Evolutionary conservation across 37 sponge, comb jelly and placozoan species (phyloP).

Genomic region (Ianthella basta): DNA sequence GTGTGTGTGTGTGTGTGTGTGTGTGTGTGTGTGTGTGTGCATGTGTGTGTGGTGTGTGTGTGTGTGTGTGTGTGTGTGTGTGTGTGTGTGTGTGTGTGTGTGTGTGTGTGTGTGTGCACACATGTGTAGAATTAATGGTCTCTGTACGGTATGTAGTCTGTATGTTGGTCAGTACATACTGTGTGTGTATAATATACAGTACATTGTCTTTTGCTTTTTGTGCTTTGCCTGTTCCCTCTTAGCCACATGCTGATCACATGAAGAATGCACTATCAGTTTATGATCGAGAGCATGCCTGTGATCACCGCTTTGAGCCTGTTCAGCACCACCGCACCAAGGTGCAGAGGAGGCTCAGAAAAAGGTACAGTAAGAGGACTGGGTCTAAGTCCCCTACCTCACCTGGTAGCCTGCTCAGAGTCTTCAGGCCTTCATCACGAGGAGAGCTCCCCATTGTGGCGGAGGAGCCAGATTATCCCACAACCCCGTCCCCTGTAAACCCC

Average conservation of each 20-base stretch:
- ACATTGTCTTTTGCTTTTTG: background rate
- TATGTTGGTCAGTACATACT: background rate
- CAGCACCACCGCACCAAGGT: conserved; percentile 7
- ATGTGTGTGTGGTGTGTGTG: conserved; percentile 12
- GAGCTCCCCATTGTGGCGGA: too few species aligned
- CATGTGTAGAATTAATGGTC: background rate
- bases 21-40: conserved; percentile 4
- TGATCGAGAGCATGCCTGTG: conserved; percentile 24
- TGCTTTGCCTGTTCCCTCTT: background rate
- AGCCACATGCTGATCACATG: conserved; percentile 20
- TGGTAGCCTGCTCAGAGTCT: too few species aligned
- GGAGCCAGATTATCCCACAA: too few species aligned
- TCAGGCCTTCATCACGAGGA: too few species aligned
- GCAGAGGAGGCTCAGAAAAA: background rate
- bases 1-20: conserved; percentile 8
- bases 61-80: conserved; percentile 34
- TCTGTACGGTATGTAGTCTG: background rate
- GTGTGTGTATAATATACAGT: background rate
- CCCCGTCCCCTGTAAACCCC: too few species aligned
- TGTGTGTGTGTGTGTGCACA: background rate
- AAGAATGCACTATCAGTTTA: background rate
- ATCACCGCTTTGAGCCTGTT: conserved; percentile 12
- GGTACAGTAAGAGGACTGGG: background rate
- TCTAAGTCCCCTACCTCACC: too few species aligned
- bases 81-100: conserved; percentile 34